These are phyloP conservation scores for Melanotaenia trifasciata DNA, from an alignment of 2,797 vertebrate species.

Conservation along the genomic window DNA sequence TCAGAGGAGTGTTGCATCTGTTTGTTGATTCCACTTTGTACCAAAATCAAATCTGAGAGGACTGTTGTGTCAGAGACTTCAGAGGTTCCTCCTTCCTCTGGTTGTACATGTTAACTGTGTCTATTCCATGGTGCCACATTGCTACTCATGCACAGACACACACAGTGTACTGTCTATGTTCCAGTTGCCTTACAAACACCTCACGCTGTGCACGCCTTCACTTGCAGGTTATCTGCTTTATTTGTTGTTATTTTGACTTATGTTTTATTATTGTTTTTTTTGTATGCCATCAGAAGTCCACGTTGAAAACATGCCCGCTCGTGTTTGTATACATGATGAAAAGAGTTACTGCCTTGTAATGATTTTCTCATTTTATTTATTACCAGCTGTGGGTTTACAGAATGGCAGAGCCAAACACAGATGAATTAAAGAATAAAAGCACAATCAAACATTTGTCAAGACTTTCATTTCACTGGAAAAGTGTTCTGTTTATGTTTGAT, in stretches of 20 bases:
- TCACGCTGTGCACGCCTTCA: slow-evolving; percentile 47
- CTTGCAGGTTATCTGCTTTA: slow-evolving; percentile 36
- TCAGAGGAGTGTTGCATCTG: slow-evolving; percentile 17
- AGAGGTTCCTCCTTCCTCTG: slow-evolving; percentile 6
- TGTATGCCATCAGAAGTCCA: slow-evolving; percentile 53
- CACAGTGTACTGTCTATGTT: slow-evolving; percentile 37
- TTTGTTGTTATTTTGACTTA: slow-evolving; percentile 28
- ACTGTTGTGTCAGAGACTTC: slow-evolving; percentile 10
- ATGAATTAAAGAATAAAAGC: slow-evolving; percentile 74
- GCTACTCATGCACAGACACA: slow-evolving; percentile 16
- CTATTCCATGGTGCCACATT: slow-evolving; percentile 57
- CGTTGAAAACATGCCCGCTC: slow-evolving; percentile 51
- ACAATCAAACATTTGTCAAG: slow-evolving; percentile 50
- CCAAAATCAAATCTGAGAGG: slow-evolving; percentile 48
- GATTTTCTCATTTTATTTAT: slow-evolving; percentile 77
- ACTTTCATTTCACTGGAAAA: slow-evolving; percentile 21
- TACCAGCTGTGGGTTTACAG: slow-evolving; percentile 68
- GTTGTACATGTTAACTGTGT: slow-evolving; percentile 24
- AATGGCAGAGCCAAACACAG: slow-evolving; percentile 64
- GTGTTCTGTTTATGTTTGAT: no score
- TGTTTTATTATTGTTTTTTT: slow-evolving; percentile 58
- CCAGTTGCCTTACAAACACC: slow-evolving; percentile 71
- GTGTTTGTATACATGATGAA: slow-evolving; percentile 54
- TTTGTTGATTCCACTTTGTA: slow-evolving; percentile 54
- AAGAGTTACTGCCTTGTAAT: slow-evolving; percentile 47